These are phyloP conservation scores for Atrichornis clamosus DNA, from an alignment of 2,113 vertebrate genomes.

Conservation along the genomic window DNA sequence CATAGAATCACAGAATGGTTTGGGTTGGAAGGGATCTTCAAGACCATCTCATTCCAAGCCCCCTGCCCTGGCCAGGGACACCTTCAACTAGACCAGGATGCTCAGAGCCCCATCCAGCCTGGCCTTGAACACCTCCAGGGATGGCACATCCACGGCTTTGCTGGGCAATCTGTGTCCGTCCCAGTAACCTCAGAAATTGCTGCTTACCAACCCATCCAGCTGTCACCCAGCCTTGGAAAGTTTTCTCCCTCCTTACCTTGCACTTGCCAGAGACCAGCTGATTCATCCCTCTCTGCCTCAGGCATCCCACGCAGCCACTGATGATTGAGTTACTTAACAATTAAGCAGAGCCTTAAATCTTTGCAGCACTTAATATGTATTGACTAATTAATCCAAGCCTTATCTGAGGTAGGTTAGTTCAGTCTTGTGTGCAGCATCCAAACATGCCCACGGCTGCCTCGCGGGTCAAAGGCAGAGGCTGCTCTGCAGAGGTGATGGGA, in stretches of 20 bases:
- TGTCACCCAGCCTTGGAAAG: conserved; percentile 3
- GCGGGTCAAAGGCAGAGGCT: neutral
- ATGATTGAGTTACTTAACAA: conserved; percentile 44
- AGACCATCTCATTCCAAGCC: neutral
- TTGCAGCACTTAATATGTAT: conserved; percentile 43
- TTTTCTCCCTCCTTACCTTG: neutral
- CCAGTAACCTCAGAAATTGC: neutral
- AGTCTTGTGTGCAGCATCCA: conserved; percentile 23
- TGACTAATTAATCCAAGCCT: conserved; percentile 53
- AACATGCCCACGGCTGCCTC: neutral
- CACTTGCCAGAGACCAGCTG: conserved; percentile 7
- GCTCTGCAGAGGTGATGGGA: neutral
- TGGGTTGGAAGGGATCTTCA: neutral
- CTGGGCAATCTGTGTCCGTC: neutral
- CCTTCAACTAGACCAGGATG: neutral
- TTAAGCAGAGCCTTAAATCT: conserved; percentile 51
- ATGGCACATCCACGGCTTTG: neutral
- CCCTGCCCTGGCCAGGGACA: neutral
- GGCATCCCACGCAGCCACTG: conserved; percentile 47
- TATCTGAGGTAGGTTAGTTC: conserved; percentile 47
- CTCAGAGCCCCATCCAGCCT: neutral
- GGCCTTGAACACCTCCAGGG: neutral
- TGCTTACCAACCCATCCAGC: neutral
- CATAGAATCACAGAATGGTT: neutral
- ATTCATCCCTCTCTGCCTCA: conserved; percentile 30